Evolutionary conservation across 2,797 vertebrate species (phyloP), one percentile per base, ranked within the genome.

Genomic region (Schizothorax lantsangensis): DNA sequence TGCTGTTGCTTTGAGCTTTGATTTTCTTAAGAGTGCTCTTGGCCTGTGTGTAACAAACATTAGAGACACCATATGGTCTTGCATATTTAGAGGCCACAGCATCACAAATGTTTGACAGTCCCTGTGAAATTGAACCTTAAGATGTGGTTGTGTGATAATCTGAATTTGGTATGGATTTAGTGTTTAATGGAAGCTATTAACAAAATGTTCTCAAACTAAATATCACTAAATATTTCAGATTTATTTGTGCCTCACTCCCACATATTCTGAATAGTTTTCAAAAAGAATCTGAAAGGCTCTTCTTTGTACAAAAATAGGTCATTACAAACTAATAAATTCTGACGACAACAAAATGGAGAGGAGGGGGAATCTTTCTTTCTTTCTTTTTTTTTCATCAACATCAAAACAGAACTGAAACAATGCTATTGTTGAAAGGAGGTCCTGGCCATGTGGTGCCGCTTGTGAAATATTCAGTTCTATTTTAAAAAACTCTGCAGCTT

Each of bases 401-500:
- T 86, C 79, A 87, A 85, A 82, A 54, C 38, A 75, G 57, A 26
- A 57, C 14, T 40, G 79, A 87, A 85, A 83, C 84, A 33, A 71
- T 88, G 89, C 64, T 72, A 23, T 62, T 21, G 49, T 72, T 78
- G 86, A 83, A 79, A 71, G 52, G 30, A 45, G 19, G 79, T 85
- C 75, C 52, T 71, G 84, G 84, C 49, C 78, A 73, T 79, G 52
- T 81, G 57, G 26, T 77, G 81, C 14, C 38, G 78, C 73, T 79
- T 80, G 83, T 83, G 62, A 73, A 71, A 90, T 62, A 59, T 86
- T 77, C 78, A 69, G 85, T 59, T 49, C 72, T 88, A 79, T 90
- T 91, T 89, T 68, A 49, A 87, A 87, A 92, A 88, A 79, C 85
- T 62, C 86, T 82, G 89, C 36, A 26, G 89, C 73, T 84, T 84